Percentiles rank a stretch among this genome's conserved stretches.
phyloP scores from a whole-genome alignment of 2,113 vertebrate species.

The Gallinago undulata region DNA sequence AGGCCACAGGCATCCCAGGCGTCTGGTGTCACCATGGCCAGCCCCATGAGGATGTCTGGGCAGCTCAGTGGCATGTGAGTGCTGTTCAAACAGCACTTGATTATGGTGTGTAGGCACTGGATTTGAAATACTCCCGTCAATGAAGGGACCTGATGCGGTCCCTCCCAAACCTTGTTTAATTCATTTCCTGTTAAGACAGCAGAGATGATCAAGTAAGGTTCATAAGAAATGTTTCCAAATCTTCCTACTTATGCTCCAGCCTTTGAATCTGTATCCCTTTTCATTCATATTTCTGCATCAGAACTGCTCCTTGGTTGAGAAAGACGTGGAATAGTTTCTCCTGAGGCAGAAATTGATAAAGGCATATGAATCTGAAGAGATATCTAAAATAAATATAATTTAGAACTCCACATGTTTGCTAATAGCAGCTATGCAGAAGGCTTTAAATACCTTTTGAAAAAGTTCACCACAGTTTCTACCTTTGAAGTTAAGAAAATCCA shows the following conservation, averaged over 20 bases:
- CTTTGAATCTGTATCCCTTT: background rate
- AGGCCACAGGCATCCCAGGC: background rate
- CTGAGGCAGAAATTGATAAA: background rate
- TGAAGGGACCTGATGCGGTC: accelerated
- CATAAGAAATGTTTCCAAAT: background rate
- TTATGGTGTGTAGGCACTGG: background rate
- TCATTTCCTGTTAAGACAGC: background rate
- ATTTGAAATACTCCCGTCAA: background rate
- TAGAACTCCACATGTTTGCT: background rate
- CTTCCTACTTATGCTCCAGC: background rate
- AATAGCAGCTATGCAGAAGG: background rate
- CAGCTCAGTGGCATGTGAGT: background rate
- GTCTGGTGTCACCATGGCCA: background rate
- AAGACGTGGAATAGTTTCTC: background rate
- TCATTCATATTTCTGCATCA: background rate
- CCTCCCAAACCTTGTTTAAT: background rate
- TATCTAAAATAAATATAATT: background rate
- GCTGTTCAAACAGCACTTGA: background rate
- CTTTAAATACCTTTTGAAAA: background rate
- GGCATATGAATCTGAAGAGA: background rate
- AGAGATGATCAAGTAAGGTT: background rate
- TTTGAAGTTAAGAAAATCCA: background rate
- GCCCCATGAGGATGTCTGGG: background rate
- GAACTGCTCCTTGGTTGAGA: background rate
- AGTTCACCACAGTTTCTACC: background rate